A percentile compares a stretch with the other conserved stretches of the same genome.
These are phyloP conservation scores for Aphaenogaster floridana DNA, from an alignment of 1,140 invertebrate genomes.

Conservation along the genomic window DNA sequence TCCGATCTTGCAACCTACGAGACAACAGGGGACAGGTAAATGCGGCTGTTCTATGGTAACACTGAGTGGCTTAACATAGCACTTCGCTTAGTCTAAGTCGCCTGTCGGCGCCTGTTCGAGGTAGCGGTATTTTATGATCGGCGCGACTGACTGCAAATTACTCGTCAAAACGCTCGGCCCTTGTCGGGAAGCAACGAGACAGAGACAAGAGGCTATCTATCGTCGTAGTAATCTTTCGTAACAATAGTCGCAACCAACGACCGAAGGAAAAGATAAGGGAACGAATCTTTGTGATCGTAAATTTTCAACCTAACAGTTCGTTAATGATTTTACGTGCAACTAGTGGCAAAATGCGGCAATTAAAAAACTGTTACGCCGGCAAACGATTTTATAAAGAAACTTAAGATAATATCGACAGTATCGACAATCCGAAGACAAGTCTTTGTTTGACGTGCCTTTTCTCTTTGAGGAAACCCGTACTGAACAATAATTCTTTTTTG, in stretches of 20 bases:
- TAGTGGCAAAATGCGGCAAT: conserved; percentile 40
- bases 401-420: neutral
- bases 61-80: conserved; percentile 53
- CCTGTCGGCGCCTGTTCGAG: conserved; percentile 22
- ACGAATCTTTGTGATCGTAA: conserved; percentile 62
- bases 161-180: conserved; percentile 62
- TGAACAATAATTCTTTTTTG: neutral
- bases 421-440: conserved; percentile 31
- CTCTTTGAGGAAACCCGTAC: neutral
- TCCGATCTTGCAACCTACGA: conserved; percentile 31
- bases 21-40: conserved; percentile 30
- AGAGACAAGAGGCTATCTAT: conserved; percentile 59
- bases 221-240: conserved; percentile 22
- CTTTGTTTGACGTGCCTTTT: neutral
- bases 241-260: conserved; percentile 50
- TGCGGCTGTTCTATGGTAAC: conserved; percentile 32
- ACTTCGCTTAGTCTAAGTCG: conserved; percentile 68
- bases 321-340: conserved; percentile 68
- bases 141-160: conserved; percentile 47
- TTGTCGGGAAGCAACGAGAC: conserved; percentile 38
- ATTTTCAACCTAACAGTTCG: conserved; percentile 50
- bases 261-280: conserved; percentile 17
- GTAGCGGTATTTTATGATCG: conserved; percentile 67
- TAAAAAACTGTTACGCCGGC: neutral
- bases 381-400: neutral